phyloP scores from a whole-genome alignment of 37 sponge, comb jelly and placozoan genomes.

The Amphimedon queenslandica region DNA sequence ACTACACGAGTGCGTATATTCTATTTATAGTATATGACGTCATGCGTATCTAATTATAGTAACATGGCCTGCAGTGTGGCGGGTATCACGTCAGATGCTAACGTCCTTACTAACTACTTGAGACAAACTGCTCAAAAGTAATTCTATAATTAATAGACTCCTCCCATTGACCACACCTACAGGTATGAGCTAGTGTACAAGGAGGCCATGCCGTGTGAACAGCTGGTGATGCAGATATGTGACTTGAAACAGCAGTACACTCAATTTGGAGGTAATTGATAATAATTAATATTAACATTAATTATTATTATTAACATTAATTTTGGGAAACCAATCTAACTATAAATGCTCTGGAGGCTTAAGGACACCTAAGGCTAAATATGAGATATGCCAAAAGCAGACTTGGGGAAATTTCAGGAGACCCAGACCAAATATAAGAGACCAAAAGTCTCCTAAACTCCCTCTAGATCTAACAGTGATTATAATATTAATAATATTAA shows the following conservation, averaged over 20 bases:
- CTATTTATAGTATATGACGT: background rate
- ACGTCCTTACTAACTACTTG: constrained; percentile 83
- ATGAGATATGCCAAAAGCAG: too few species aligned
- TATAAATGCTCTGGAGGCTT: too few species aligned
- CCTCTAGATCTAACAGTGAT: too few species aligned
- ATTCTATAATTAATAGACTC: background rate
- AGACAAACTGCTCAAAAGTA: constrained; percentile 78
- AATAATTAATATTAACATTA: background rate
- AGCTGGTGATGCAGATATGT: constrained; percentile 90
- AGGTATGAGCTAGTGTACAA: constrained; percentile 79
- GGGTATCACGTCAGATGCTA: constrained; percentile 98
- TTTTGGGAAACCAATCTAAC: too few species aligned
- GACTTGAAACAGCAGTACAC: constrained; percentile 96
- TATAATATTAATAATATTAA: too few species aligned
- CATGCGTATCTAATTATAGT: constrained; percentile 18
- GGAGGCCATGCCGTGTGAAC: constrained; percentile 94
- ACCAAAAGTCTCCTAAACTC: too few species aligned
- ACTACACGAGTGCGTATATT: constrained; percentile 74
- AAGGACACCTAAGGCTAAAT: too few species aligned
- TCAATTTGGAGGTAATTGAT: constrained; percentile 83
- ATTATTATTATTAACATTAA: background rate
- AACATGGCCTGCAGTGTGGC: constrained; percentile 99
- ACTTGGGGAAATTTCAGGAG: too few species aligned
- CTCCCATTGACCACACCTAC: background rate
- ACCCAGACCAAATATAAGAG: too few species aligned